Evolutionary conservation across 2,797 vertebrate species (phyloP).

Genomic region (Propithecus perrieri): DNA sequence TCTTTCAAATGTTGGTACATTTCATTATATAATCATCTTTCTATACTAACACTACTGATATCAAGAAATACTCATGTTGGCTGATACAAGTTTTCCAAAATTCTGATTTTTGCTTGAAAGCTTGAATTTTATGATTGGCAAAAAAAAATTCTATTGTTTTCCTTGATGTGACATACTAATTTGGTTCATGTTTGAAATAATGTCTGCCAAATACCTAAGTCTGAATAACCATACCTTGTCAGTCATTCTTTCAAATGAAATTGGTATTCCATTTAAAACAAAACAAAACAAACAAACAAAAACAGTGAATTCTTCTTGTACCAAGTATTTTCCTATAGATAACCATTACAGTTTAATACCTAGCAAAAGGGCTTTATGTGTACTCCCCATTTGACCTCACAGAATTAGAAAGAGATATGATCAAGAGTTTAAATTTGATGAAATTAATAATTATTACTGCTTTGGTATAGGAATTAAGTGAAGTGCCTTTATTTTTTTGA

Average conservation of each 20-base stretch:
- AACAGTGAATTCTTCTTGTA: background rate
- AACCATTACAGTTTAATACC: background rate
- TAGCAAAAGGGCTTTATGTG: background rate
- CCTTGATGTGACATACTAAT: background rate
- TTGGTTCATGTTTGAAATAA: background rate
- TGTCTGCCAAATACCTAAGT: background rate
- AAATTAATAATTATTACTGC: background rate
- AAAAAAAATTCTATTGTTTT: background rate
- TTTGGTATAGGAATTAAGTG: background rate
- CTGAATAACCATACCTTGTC: background rate
- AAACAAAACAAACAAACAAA: background rate
- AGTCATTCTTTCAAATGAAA: background rate
- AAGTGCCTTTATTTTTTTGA: background rate
- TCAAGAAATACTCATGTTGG: background rate
- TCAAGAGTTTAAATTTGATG: background rate
- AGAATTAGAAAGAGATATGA: background rate
- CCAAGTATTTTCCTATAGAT: background rate
- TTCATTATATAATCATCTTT: background rate
- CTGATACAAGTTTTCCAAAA: background rate
- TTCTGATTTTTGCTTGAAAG: background rate
- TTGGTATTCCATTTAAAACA: background rate
- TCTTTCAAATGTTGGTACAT: background rate
- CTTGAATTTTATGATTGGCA: background rate
- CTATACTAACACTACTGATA: background rate
- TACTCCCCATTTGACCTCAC: background rate